Evolutionary conservation across 1,140 invertebrate genomes (phyloP), one percentile per base, ranked within the genome.

Genomic region (Ceratosolen solmsi): DNA sequence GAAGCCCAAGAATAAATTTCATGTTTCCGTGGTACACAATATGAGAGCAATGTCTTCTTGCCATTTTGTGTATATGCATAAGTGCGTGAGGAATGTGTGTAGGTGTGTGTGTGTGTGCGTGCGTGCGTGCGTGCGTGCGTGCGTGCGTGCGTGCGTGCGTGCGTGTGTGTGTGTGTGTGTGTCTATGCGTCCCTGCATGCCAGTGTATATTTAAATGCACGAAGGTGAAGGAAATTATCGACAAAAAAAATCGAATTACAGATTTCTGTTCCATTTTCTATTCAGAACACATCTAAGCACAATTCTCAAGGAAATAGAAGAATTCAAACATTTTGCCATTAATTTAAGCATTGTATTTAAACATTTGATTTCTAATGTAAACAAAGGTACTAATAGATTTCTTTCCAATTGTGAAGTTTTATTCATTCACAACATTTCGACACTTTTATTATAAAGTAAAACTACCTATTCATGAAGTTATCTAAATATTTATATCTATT

Each of bases 1-100:
- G 17, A 0, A 5, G 36, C 74, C 20, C 33, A 70, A 54, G 70
- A 73, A 63, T 73, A 73, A 80, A 80, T 73, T 73, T 73, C 51
- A 51, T 49, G 38, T 38, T 58, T 60, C 46, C 76, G 27, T 46
- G 54, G 0, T 15, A 41, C 38, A 36, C 27, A 38, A 65, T n/a
- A 36, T 63, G 33, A 38, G 56, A 51, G 17, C 0, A 51, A 72
- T 25, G 36, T 49, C 41, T 49, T 30, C 25, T 72, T 72, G 9
- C 7, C 49, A 17, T 33, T 46, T 13, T n/a, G n/a, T n/a, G n/a
- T n/a, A n/a, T n/a, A n/a, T n/a, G n/a, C n/a, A n/a, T n/a, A n/a
- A n/a, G n/a, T n/a, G n/a, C n/a, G n/a, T n/a, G n/a, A n/a, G n/a
- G n/a, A n/a, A n/a, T n/a, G n/a, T n/a, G n/a, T n/a, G n/a, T n/a